These are phyloP conservation scores for Clytia hemisphaerica DNA, from an alignment of 30 jellyfish, hydroid and myxozoan genomes.

Conservation along the genomic window DNA sequence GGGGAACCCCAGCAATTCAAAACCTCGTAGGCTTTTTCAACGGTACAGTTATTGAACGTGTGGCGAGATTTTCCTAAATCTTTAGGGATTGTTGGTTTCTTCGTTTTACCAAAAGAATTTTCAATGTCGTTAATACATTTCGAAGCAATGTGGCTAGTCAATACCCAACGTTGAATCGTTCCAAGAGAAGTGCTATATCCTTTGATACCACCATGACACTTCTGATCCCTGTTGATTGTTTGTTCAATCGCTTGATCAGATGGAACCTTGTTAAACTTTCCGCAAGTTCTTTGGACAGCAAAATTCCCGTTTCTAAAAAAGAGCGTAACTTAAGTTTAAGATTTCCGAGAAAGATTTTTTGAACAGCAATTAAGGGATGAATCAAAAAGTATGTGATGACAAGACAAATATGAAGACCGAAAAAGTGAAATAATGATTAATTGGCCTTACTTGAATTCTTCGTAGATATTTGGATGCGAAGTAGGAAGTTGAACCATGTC, in stretches of 20 bases:
- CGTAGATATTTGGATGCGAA: no score
- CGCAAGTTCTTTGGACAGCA: not conserved
- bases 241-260: slow-evolving; percentile 47
- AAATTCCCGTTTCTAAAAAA: slow-evolving; percentile 20
- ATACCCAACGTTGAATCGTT: slow-evolving; percentile 51
- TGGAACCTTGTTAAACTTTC: slow-evolving; percentile 20
- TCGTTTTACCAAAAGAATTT: not conserved
- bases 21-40: slow-evolving; percentile 10
- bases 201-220: slow-evolving; percentile 40
- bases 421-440: no score
- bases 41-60: slow-evolving; percentile 18
- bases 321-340: not conserved
- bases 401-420: slow-evolving; percentile 25
- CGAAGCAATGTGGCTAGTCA: slow-evolving; percentile 42
- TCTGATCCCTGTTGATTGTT: slow-evolving; percentile 43
- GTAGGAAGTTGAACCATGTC: slow-evolving; percentile 3
- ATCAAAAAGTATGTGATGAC: slow-evolving; percentile 16
- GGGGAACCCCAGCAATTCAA: slow-evolving; percentile 28
- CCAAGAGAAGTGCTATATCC: slow-evolving; percentile 39
- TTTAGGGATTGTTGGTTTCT: slow-evolving; percentile 1
- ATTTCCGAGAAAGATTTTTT: no score
- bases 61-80: slow-evolving; percentile 26
- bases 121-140: slow-evolving; percentile 18
- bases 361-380: slow-evolving; percentile 14
- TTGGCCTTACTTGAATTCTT: not conserved